These are phyloP conservation scores for Ennomos erosarius DNA, from an alignment of 2,888 invertebrate genomes.

Conservation along the genomic window DNA sequence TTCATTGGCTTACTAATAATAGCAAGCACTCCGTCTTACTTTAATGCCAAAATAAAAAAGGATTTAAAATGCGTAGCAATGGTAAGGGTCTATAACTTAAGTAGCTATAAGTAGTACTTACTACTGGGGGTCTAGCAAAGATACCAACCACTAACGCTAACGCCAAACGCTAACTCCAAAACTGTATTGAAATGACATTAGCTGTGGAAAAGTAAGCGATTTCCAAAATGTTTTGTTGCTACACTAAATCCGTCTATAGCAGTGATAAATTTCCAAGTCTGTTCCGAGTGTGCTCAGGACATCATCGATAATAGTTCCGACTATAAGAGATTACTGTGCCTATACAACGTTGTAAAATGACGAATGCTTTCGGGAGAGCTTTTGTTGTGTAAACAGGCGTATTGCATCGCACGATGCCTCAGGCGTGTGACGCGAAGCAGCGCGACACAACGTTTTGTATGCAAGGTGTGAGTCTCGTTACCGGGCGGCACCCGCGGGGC, in stretches of 20 bases:
- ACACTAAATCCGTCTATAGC: conserved; percentile 51
- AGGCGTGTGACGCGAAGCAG: conserved; percentile 28
- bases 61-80: no score
- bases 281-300: conserved; percentile 39
- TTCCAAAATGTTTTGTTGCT: no score
- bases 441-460: conserved; percentile 56
- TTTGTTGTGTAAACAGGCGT: conserved; percentile 55
- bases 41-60: no score
- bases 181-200: no score
- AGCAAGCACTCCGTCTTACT: no score
- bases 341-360: conserved; percentile 16
- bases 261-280: conserved; percentile 45
- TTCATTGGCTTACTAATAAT: no score
- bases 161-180: no score
- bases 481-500: conserved; percentile 63
- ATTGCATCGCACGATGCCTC: conserved; percentile 31
- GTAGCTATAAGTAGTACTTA: no score
- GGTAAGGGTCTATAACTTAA: no score
- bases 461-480: conserved; percentile 71
- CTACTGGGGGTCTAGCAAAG: no score
- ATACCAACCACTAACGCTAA: no score
- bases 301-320: conserved; percentile 39
- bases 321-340: conserved; percentile 19
- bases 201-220: no score
- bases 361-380: conserved; percentile 24